phyloP scores from a whole-genome alignment of 2,888 invertebrate species.

The Thymelicus acteon region DNA sequence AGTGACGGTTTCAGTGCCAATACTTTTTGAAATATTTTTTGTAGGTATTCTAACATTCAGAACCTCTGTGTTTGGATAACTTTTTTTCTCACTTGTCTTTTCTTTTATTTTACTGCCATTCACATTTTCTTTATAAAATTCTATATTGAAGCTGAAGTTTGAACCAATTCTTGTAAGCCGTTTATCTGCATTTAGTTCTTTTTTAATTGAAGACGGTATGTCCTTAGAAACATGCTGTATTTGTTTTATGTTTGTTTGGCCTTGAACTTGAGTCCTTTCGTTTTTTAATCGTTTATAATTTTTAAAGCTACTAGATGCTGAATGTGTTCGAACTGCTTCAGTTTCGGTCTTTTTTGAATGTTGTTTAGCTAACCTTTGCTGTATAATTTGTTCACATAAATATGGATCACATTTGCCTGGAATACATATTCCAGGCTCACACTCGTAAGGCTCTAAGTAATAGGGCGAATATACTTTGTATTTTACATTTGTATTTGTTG shows the following conservation, averaged over 20 bases:
- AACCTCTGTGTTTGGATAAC: background rate
- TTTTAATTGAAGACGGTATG: background rate
- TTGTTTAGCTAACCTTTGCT: constrained; percentile 44
- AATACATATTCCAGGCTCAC: constrained; percentile 55
- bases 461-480: constrained; percentile 11
- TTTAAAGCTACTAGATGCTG: constrained; percentile 42
- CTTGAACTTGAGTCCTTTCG: constrained; percentile 11
- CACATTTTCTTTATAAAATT: constrained; percentile 49
- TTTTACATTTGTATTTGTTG: constrained; percentile 9
- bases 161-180: constrained; percentile 50
- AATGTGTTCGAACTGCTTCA: constrained; percentile 37
- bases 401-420: constrained; percentile 55
- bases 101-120: constrained; percentile 2
- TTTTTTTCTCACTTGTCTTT: constrained; percentile 17
- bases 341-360: constrained; percentile 42
- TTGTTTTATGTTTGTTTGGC: constrained; percentile 15
- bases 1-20: background rate
- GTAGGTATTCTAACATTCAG: background rate
- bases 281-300: constrained; percentile 40
- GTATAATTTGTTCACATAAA: constrained; percentile 52
- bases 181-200: constrained; percentile 39
- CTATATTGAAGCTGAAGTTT: constrained; percentile 53
- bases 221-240: constrained; percentile 1
- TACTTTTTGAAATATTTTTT: constrained; percentile 6
- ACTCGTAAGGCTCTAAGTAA: constrained; percentile 51